A percentile compares a stretch with the other conserved stretches of the same genome.
phyloP scores from a whole-genome alignment of 2,113 vertebrate genomes.

The Heptranchias perlo region DNA sequence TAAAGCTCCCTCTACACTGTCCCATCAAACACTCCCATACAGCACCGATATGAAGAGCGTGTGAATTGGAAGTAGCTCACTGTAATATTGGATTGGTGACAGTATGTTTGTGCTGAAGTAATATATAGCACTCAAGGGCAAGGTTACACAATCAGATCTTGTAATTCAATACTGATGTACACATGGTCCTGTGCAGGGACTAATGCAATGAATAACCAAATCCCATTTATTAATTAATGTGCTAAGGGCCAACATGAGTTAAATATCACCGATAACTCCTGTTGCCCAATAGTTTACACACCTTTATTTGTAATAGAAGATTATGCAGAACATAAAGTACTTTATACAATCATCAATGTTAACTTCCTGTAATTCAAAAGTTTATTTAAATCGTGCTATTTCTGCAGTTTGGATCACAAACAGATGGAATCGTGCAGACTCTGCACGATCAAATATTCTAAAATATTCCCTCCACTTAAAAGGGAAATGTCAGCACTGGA shows the following conservation, averaged over 20 bases:
- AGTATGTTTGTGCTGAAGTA: not conserved
- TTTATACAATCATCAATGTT: not conserved
- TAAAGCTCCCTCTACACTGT: not conserved
- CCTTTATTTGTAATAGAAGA: not conserved
- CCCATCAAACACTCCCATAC: not conserved
- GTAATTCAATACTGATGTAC: not conserved
- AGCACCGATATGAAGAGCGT: not conserved
- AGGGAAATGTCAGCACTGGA: too few species aligned
- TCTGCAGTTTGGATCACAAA: too few species aligned
- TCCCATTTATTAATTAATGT: not conserved
- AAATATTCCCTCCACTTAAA: too few species aligned
- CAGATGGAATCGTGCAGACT: too few species aligned
- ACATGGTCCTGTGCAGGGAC: not conserved
- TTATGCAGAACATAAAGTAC: not conserved
- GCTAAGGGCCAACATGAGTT: not conserved
- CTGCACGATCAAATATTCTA: too few species aligned
- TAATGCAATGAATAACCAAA: not conserved
- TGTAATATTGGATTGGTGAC: too few species aligned
- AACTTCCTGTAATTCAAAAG: too few species aligned
- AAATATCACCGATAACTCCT: too few species aligned
- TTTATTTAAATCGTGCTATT: too few species aligned
- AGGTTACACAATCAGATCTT: not conserved
- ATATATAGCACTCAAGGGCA: not conserved
- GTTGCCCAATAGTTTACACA: not conserved
- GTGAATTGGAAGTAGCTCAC: not conserved